Conservation (phyloP, 2,888 invertebrate species). For the Meta bourneti region DNA sequence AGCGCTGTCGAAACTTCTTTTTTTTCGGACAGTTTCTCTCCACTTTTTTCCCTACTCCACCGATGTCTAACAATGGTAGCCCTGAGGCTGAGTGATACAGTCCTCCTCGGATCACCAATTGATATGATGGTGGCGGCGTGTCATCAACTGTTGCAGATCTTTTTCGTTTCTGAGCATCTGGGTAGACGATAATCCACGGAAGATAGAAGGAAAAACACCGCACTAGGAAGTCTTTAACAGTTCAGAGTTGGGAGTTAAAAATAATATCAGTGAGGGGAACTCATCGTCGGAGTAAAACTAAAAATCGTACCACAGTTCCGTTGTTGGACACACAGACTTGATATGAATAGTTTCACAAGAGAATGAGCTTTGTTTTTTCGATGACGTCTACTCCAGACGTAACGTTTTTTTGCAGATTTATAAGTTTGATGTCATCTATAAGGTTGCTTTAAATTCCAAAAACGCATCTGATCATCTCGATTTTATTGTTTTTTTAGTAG, state of each 20-base stretch:
- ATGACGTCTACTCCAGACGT: too few relatives aligned
- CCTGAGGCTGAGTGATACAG: conserved; percentile 62
- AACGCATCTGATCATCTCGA: too few relatives aligned
- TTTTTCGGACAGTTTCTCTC: conserved; percentile 2
- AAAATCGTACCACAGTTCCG: neutral
- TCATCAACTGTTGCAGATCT: conserved; percentile 65
- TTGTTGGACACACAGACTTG: too few relatives aligned
- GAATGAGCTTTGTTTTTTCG: too few relatives aligned
- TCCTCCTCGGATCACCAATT: conserved; percentile 67
- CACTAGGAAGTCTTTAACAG: conserved; percentile 54
- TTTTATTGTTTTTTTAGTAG: too few relatives aligned
- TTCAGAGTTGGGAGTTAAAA: conserved; percentile 31
- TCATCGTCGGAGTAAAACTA: neutral
- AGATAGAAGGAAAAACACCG: conserved; percentile 8
- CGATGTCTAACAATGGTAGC: conserved; percentile 50
- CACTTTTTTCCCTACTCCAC: neutral
- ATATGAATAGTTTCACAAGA: too few relatives aligned
- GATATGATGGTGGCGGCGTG: conserved; percentile 64
- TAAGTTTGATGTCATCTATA: too few relatives aligned
- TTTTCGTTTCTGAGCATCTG: conserved; percentile 40
- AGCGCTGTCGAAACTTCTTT: conserved; percentile 24
- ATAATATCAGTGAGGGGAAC: conserved; percentile 1
- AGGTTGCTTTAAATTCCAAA: too few relatives aligned
- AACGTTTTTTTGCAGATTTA: too few relatives aligned
- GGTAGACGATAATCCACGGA: conserved; percentile 15